Base-by-base conservation (phyloP, 2,888 invertebrate genomes). In the Ectobius pallidus region DNA sequence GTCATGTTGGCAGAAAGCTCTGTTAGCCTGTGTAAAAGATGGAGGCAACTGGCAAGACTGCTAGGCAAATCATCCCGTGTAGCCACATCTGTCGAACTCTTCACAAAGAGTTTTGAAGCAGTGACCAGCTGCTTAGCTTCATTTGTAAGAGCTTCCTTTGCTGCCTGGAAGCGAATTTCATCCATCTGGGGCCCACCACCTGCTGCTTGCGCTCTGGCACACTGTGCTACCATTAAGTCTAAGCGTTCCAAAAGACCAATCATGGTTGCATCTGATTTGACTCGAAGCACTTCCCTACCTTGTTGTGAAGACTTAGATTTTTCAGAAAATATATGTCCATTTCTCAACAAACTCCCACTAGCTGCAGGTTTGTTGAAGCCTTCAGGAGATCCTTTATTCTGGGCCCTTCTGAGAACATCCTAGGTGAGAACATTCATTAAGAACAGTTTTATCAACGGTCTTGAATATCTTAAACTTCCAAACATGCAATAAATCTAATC, bases 31-130 rank as follows among this genome's bases (percentile, higher is more conserved):
- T 93, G 86, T 67, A 95, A 85, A 61, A 93, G 91, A 18, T 91
- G 89, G 77, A 94, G 86, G 80, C 94, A 94, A 78, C 89, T 89
- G 1, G 92, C 90, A 44, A 95, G 85, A 76, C 92, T 91, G 73
- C 89, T 87, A 0, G 91, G 88, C 71, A 92, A 82, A 77, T 88
- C 88, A 1, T 88, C 81, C 25, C 69, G 74, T 84, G 63, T 87
- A 80, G 86, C 85, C 69, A 89, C 86, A 77, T 91, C 90, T 0
- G 93, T 93, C 82, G 94, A 90, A 69, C 93, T 91, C 61, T 93
- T 92, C 63, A 95, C 95, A 70, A 95, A 85, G 74, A 92, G 85
- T 75, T 95, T 92, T 16, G 93, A 94, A 14, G 94, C 91, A 0
- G 93, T 92, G 70, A 95, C 71, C 61, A 72, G 27, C 22, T 92